Conservation (phyloP, 1,140 invertebrate genomes). For the Camponotus pennsylvanicus region DNA sequence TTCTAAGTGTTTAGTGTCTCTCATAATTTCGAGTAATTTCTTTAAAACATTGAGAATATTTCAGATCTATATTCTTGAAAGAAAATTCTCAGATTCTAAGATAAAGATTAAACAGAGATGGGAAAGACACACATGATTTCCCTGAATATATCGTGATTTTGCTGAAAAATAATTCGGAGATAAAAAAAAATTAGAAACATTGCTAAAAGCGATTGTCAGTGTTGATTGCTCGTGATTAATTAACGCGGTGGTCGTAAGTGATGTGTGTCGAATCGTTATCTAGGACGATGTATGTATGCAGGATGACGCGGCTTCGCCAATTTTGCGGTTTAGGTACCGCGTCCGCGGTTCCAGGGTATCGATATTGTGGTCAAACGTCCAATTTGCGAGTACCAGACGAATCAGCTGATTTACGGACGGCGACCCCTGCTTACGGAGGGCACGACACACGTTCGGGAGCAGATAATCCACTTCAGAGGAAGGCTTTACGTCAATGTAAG, state of each 20-base stretch:
- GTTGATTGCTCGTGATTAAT: conserved; percentile 59
- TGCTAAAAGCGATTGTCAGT: background rate
- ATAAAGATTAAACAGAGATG: background rate
- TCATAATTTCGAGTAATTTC: background rate
- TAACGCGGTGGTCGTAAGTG: conserved; percentile 37
- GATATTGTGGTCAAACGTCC: conserved; percentile 71
- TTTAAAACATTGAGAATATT: background rate
- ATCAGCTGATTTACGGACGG: conserved; percentile 68
- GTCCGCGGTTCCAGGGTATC: conserved; percentile 47
- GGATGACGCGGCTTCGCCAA: conserved; percentile 58
- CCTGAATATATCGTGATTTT: background rate
- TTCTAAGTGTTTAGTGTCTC: background rate
- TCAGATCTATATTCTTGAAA: background rate
- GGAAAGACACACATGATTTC: background rate
- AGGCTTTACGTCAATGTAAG: conserved; percentile 39
- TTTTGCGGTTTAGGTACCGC: conserved; percentile 46
- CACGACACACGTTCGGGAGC: conserved; percentile 2
- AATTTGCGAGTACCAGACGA: conserved; percentile 69
- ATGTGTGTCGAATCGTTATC: conserved; percentile 57
- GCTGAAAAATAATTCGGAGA: background rate
- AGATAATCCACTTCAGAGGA: conserved; percentile 60
- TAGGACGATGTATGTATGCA: background rate
- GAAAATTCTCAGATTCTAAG: background rate
- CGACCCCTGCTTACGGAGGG: background rate
- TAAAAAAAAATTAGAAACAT: background rate